A percentile compares a stretch with the other conserved stretches of the same genome.
Conservation (phyloP, 1,140 invertebrate species). For the Eupristina koningsbergeri region DNA sequence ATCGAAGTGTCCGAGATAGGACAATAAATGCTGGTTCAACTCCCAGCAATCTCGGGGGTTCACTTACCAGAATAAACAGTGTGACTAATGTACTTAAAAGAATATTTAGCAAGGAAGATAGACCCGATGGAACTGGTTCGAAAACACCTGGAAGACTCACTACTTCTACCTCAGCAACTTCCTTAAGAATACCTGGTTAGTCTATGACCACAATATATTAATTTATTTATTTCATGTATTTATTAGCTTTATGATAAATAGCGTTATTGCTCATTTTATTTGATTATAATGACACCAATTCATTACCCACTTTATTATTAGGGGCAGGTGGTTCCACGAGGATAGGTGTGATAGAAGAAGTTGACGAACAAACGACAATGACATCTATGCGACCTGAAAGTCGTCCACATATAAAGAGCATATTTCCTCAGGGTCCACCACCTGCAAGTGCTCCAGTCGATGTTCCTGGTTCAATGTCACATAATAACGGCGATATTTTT, state of each 20-base stretch:
- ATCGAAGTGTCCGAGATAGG: conserved; percentile 65
- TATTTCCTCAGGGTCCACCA: conserved; percentile 69
- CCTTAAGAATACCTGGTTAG: conserved; percentile 65
- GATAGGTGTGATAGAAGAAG: conserved; percentile 86
- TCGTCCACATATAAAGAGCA: conserved; percentile 70
- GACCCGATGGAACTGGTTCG: conserved; percentile 61
- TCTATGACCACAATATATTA: background rate
- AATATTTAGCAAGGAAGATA: conserved; percentile 83
- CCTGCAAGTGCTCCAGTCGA: conserved; percentile 67
- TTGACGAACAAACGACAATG: conserved; percentile 86
- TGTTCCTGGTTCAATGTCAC: conserved; percentile 58
- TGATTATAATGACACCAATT: too few species aligned
- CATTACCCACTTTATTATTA: background rate
- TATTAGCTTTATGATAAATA: too few species aligned
- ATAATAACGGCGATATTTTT: conserved; percentile 46
- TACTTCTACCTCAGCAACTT: conserved; percentile 63
- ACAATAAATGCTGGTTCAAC: conserved; percentile 65
- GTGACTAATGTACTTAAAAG: conserved; percentile 84
- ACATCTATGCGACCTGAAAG: conserved; percentile 78
- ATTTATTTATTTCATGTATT: too few species aligned
- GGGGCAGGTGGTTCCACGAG: conserved; percentile 76
- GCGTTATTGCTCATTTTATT: too few species aligned
- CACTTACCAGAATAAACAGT: conserved; percentile 79
- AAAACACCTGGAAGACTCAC: conserved; percentile 65
- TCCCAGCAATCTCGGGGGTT: conserved; percentile 71